phyloP scores from a whole-genome alignment of 2,888 invertebrate genomes.

The Acrocera orbiculus region DNA sequence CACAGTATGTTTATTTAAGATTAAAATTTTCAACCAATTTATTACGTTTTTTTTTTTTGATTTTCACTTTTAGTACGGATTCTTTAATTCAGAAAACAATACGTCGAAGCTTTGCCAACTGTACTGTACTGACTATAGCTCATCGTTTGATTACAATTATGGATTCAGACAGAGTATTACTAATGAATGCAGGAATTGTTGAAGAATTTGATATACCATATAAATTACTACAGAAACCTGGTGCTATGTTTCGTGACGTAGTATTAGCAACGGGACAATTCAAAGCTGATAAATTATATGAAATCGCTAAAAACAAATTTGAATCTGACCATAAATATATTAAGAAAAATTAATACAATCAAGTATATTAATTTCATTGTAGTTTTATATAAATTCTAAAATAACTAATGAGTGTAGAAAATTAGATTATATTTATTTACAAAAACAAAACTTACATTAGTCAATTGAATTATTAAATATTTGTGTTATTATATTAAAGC shows the following conservation, averaged over 20 bases:
- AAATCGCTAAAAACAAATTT: constrained; percentile 11
- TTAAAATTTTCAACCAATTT: constrained; percentile 1
- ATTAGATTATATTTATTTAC: too few relatives aligned
- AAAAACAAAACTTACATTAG: too few relatives aligned
- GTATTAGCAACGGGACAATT: constrained; percentile 39
- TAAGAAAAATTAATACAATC: too few relatives aligned
- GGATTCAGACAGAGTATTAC: constrained; percentile 68
- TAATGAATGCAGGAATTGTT: constrained; percentile 57
- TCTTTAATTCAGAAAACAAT: constrained; percentile 62
- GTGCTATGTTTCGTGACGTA: constrained; percentile 44
- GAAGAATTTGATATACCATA: constrained; percentile 49
- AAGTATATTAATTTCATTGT: too few relatives aligned
- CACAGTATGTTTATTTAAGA: constrained; percentile 25
- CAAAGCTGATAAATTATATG: constrained; percentile 13
- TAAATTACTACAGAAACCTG: constrained; percentile 36
- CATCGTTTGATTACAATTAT: constrained; percentile 79
- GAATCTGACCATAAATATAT: constrained; percentile 8
- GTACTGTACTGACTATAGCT: constrained; percentile 72
- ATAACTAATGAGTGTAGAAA: too few relatives aligned
- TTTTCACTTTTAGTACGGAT: constrained; percentile 53
- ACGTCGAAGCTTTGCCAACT: constrained; percentile 49
- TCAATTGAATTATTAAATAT: too few relatives aligned
- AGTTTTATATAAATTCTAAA: too few relatives aligned
- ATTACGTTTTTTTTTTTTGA: too few relatives aligned
- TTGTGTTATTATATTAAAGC: too few relatives aligned